phyloP scores from a whole-genome alignment of 1,140 invertebrate genomes.

The Papilio polyxenes region DNA sequence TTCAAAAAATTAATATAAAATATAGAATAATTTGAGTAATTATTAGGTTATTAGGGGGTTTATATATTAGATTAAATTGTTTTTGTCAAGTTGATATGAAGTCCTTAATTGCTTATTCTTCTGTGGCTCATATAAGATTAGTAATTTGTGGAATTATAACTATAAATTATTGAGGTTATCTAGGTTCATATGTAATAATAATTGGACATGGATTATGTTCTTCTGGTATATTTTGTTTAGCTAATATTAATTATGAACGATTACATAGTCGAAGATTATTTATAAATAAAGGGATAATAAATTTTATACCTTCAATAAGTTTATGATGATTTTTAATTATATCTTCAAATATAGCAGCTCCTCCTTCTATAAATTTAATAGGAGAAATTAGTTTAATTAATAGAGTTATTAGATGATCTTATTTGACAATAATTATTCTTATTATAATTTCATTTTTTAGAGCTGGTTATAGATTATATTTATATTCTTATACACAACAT shows the following conservation, averaged over 20 bases:
- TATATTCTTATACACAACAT: constrained; percentile 82
- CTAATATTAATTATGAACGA: constrained; percentile 84
- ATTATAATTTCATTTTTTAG: constrained; percentile 78
- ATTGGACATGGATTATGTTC: constrained; percentile 85
- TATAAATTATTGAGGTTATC: constrained; percentile 73
- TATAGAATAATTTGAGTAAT: constrained; percentile 78
- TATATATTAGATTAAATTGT: constrained; percentile 83
- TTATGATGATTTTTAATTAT: constrained; percentile 84
- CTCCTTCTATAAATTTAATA: constrained; percentile 75
- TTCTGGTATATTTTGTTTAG: constrained; percentile 85
- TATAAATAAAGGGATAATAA: constrained; percentile 78
- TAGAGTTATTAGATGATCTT: constrained; percentile 78
- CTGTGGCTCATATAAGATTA: constrained; percentile 82
- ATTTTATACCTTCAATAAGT: constrained; percentile 77
- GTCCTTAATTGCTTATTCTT: constrained; percentile 84
- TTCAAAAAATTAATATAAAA: constrained; percentile 69
- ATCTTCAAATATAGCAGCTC: constrained; percentile 77
- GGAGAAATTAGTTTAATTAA: constrained; percentile 83
- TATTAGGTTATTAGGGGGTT: constrained; percentile 81
- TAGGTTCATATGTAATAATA: constrained; percentile 82
- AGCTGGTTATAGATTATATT: constrained; percentile 75
- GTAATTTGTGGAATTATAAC: constrained; percentile 79
- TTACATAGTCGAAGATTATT: constrained; percentile 71
- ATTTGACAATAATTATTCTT: constrained; percentile 76
- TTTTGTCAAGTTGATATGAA: constrained; percentile 83